Evolutionary conservation across 2,797 vertebrate species (phyloP), one percentile per base, ranked within the genome.

Genomic region (Strix occidentalis): DNA sequence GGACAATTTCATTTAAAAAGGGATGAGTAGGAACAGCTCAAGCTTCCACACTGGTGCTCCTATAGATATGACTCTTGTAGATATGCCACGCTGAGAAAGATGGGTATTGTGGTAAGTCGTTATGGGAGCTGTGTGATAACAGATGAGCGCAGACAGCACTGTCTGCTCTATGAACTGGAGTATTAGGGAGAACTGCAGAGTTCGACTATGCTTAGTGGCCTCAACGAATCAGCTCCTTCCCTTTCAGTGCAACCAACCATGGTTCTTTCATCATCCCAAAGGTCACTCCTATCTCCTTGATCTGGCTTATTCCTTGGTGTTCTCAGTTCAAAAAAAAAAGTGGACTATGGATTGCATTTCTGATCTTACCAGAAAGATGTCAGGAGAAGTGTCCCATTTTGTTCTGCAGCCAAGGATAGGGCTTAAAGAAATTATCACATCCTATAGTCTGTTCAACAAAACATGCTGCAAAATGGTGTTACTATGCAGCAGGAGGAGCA

Each of bases 81-180:
- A 12, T 53, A 37, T 0, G 24, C 13, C n/a, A 31, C 9, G 9
- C 26, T 69, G 37, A 77, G 64, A 71, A 85, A 69, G 61, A 39
- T 16, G 72, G 11, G 23, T 83, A 46, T 31, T 45, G 1, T 79
- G 60, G 39, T 43, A 51, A 89, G 28, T 50, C 0, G 0, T 25
- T 50, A 14, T 3, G 29, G 53, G 48, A 81, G 37, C 20, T 68
- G 11, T 26, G 50, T 23, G 37, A 2, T 35, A 80, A 60, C 17
- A 72, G 29, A 60, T 26, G 48, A 85, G 51, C 56, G 31, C 75
- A 63, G 46, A 46, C 83, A 84, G 41, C 26, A 29, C 51, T 45
- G 54, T 53, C 20, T 75, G 20, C 7, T 33, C 64, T 77, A 46
- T 37, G 66, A 2, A 77, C 25, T 17, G 26, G 39, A 92, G 50